Evolutionary conservation across 2,888 invertebrate species (phyloP), one percentile per base, ranked within the genome.

Genomic region (Tenthredo livida): DNA sequence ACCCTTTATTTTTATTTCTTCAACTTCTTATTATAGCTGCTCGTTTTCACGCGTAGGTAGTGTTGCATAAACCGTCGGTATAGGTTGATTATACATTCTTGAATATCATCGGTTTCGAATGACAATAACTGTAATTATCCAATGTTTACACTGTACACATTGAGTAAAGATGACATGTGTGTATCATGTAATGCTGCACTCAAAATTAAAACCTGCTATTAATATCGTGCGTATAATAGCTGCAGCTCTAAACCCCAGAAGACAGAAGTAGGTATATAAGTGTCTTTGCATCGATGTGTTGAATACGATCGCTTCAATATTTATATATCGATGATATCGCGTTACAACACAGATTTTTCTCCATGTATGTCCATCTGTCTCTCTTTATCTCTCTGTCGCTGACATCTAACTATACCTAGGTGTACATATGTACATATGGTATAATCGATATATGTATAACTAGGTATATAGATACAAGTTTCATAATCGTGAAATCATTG

Each of bases 321-420:
- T n/a, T 6, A 33, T 12, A 61, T 25, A 33, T 70, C 70, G 10
- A 37, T 70, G n/a, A 40, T 70, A 70, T 70, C 70, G 10, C 37
- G 70, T 70, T 70, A 37, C 70, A 70, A 70, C 40, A 70, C 0
- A 70, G 70, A 70, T 70, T 70, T 40, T 37, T 70, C 37, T 70
- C 17, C 70, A 70, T 61, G 25, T 61, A 61, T 9, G 61, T 25
- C 6, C 10, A 9, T 25, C 9, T 65, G 1, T 65, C n/a, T 10
- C 9, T 70, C 33, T 33, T 2, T 33, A 2, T 70, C 33, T 37
- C 17, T 37, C 3, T 33, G 15, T 70, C 33, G 37, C 70, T 70
- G 37, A 70, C 70, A 70, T 21, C 47, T 2, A 15, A 75, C 33
- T 72, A 40, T 29, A 75, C 7, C 12, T 47, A 29, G 17, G n/a